phyloP scores from a whole-genome alignment of 2,888 invertebrate species.

The Eristalis tenax region DNA sequence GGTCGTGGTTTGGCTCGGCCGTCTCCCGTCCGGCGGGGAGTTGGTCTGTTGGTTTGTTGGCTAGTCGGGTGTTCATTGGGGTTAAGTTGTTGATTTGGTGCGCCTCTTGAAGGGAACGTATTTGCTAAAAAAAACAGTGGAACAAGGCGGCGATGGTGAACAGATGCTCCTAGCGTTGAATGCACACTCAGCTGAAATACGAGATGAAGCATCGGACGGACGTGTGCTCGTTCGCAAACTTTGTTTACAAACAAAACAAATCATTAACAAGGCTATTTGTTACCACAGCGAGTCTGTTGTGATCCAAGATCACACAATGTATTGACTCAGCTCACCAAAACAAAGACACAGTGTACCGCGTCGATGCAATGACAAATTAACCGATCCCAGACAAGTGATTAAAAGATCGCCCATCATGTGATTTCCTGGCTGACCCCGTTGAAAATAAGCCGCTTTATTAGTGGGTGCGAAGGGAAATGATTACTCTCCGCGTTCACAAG shows the following conservation, averaged over 20 bases:
- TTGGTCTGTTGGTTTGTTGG: constrained; percentile 1
- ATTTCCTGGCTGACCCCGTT: constrained; percentile 9
- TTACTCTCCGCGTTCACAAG: constrained; percentile 33
- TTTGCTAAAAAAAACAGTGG: constrained; percentile 4
- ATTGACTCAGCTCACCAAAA: constrained; percentile 26
- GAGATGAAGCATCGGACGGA: constrained; percentile 31
- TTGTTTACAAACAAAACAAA: constrained; percentile 50
- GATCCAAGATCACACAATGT: constrained; percentile 38
- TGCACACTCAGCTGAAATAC: constrained; percentile 35
- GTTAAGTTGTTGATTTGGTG: constrained; percentile 68
- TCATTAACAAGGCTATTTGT: constrained; percentile 44
- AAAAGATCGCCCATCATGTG: constrained; percentile 15
- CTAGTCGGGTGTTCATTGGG: constrained; percentile 50
- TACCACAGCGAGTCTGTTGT: constrained; percentile 21
- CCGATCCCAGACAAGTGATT: constrained; percentile 16
- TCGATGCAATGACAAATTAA: constrained; percentile 30
- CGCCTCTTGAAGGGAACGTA: constrained; percentile 47
- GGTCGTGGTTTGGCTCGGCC: neutral
- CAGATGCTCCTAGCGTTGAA: constrained; percentile 33
- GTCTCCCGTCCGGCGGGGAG: neutral
- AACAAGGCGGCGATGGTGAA: neutral
- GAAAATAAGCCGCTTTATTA: neutral
- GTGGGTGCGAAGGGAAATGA: constrained; percentile 8
- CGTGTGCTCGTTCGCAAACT: constrained; percentile 29
- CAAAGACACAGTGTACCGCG: constrained; percentile 9